Base-by-base conservation (phyloP, 2,888 invertebrate genomes). In the Digitonthophagus gazella region DNA sequence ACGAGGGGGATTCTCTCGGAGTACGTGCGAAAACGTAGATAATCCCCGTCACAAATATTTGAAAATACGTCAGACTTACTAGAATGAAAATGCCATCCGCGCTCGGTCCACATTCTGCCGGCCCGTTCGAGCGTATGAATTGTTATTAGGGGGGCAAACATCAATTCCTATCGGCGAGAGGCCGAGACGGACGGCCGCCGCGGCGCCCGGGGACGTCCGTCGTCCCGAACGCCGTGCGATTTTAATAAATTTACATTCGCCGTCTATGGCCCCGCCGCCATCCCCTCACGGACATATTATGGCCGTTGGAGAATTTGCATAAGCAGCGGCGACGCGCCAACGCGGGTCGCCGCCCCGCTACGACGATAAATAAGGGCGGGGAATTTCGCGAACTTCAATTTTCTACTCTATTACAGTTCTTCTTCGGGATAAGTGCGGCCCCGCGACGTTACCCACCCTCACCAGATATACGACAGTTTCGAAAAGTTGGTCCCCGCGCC, bases 391-490 rank as follows among this genome's bases (percentile, higher is more conserved):
- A 64, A 67, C 20, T 67, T 67, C 64, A 61, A 67, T 67, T 64
- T 58, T 64, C 67, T 64, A 64, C 15, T 64, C 55, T 55, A 55
- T 67, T 44, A 54, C 44, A 55, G 64, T 64, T 67, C 55, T 61
- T 61, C 61, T 67, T 58, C 58, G 28, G 58, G 20, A 67, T 57
- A 58, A 67, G 58, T 19, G 58, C 58, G 67, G 22, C 20, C 20
- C 58, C 58, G n/a, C n/a, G 57, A 15, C 67, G 67, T 58, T 28
- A 58, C 18, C 57, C 67, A 67, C 58, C 44, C 19, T 61, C 61
- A 67, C 67, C 28, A 58, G 58, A 67, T 58, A 67, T 67, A 67
- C 67, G 67, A 67, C 67, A 58, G 22, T 67, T 67, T 58, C 67
- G 15, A 18, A 61, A 61, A 61, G 16, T 61, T n/a, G n/a, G n/a